Conservation (phyloP, 2,113 vertebrate species). For the Chloropsis cyanopogon region DNA sequence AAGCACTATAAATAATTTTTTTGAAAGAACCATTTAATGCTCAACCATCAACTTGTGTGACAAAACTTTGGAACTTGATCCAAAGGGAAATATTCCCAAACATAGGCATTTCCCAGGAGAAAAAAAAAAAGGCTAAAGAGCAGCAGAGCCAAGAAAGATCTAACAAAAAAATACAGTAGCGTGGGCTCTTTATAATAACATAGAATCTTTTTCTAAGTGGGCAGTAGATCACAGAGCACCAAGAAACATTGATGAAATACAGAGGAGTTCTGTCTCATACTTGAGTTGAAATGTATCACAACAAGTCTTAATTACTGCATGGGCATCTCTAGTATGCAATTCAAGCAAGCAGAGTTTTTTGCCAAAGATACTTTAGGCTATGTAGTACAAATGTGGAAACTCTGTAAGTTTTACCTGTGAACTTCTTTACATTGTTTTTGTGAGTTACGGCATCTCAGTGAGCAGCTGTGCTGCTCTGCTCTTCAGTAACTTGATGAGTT, state of each 20-base stretch:
- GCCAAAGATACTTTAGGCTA: neutral
- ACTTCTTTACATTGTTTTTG: neutral
- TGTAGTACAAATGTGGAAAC: neutral
- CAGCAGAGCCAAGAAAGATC: slow-evolving; percentile 24
- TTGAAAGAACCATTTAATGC: slow-evolving; percentile 21
- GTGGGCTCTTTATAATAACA: slow-evolving; percentile 22
- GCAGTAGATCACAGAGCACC: slow-evolving; percentile 41
- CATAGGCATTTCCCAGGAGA: slow-evolving; percentile 32
- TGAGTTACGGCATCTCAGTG: neutral
- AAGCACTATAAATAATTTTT: slow-evolving; percentile 19
- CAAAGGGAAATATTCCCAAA: slow-evolving; percentile 42
- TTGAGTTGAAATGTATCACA: neutral
- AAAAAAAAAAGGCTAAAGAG: neutral
- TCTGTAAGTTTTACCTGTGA: neutral
- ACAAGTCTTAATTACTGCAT: neutral
- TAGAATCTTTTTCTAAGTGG: slow-evolving; percentile 1
- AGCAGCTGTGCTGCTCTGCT: neutral
- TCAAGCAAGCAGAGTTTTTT: neutral
- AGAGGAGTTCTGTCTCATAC: slow-evolving; percentile 7
- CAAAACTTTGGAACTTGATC: slow-evolving; percentile 1
- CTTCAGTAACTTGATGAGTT: neutral
- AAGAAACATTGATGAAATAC: neutral
- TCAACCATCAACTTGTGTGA: neutral
- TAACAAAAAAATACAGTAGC: slow-evolving; percentile 19
- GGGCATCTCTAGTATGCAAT: neutral